Evolutionary conservation across 2,113 vertebrate genomes (phyloP), one percentile per base, ranked within the genome.

Genomic region (Sylvia atricapilla): DNA sequence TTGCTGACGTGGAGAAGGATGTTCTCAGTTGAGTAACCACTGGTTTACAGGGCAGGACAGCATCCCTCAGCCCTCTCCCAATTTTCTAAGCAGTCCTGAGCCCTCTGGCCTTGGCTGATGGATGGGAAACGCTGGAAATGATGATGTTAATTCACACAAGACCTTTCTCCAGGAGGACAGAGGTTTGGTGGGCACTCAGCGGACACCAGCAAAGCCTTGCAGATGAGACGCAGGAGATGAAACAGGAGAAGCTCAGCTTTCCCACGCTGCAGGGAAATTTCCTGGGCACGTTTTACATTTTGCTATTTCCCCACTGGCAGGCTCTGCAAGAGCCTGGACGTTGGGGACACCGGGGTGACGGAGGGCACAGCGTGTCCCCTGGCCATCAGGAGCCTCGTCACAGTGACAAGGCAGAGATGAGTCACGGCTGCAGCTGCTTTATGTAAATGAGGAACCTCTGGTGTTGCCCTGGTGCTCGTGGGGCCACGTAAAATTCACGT

Each of bases 391-490:
- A 89, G 89, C 23, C 66, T 95, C 31, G 37, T 94, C 92, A 96
- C 47, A n/a, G 68, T 79, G 89, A 90, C 89, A 74, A 84, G 49
- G 86, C 56, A 90, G 58, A 78, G 81, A 87, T 91, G 92, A 97
- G 27, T 94, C 93, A 96, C 3, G 31, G 39, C 44, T 79, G 64
- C 55, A 79, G 92, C 73, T 87, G 91, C 69, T 85, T 39, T 35
- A 52, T 93, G 95, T 78, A 94, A 90, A 94, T 72, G 76, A 93
- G 88, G 95, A 96, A 91, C 86, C 37, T 86, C 84, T 96, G 47
- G 43, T 67, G 17, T 77, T 91, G 86, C 78, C 46, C 33, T 86
- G 94, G 70, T 89, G 60, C 94, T 70, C 66, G 1, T 4, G 35
- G 74, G 93, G 92, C 74, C 89, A 82, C 41, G 33, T 33, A 25